phyloP scores from a whole-genome alignment of 2,888 invertebrate genomes.

The Pilophorus perplexus region DNA sequence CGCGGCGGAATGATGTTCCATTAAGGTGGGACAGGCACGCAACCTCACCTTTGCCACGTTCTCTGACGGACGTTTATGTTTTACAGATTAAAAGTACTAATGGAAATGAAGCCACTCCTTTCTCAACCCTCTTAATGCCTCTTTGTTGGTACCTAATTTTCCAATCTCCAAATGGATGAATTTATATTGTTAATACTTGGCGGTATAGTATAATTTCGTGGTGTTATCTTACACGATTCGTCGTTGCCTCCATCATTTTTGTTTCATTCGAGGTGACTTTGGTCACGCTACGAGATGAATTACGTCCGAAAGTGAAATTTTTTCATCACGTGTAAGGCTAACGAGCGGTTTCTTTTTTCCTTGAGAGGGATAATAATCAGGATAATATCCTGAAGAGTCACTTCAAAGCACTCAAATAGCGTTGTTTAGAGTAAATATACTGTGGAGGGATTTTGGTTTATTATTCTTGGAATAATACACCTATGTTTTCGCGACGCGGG shows the following conservation, averaged over 20 bases:
- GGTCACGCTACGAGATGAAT: too few relatives aligned
- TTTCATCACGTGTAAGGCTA: too few relatives aligned
- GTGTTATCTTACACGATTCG: neutral
- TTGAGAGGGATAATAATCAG: too few relatives aligned
- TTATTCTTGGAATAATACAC: too few relatives aligned
- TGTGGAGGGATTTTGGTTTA: too few relatives aligned
- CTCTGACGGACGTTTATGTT: constrained; percentile 28
- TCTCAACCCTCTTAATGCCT: neutral
- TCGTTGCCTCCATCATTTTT: neutral
- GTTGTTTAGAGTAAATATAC: too few relatives aligned
- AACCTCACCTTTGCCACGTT: neutral
- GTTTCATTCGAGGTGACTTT: too few relatives aligned
- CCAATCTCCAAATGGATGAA: constrained; percentile 20
- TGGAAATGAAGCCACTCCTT: constrained; percentile 25
- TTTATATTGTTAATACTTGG: neutral
- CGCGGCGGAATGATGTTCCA: constrained; percentile 22
- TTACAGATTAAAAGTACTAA: constrained; percentile 28
- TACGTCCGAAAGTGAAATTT: too few relatives aligned
- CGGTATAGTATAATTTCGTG: neutral
- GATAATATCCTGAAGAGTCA: too few relatives aligned
- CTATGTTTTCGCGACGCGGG: too few relatives aligned
- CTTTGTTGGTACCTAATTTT: neutral
- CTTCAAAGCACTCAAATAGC: too few relatives aligned
- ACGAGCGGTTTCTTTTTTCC: too few relatives aligned
- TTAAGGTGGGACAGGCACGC: constrained; percentile 21